Evolutionary conservation across 2,113 vertebrate genomes (phyloP), one percentile per base, ranked within the genome.

Genomic region (Sinocyclocheilus rhinocerous): DNA sequence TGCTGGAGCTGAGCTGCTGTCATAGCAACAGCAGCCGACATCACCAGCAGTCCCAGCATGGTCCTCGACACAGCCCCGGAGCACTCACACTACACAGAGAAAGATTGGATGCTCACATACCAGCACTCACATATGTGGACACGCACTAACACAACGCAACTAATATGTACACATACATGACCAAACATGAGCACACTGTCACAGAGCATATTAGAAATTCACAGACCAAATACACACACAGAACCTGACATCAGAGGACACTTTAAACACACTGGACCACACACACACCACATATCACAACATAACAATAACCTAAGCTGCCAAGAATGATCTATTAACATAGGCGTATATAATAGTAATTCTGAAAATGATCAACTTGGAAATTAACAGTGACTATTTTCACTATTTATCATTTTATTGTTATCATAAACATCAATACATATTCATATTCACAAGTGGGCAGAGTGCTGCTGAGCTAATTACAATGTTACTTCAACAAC

Each of bases 11-110:
- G 91, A 91, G 92, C 90, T 91, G 97, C 96, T 96, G 95, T 96
- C 97, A 98, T 98, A 95, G 97, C 97, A 98, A 98, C 97, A 90
- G 94, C 94, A 95, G 94, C 93, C 92, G 96, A 93, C 95, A 94
- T 95, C 96, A 95, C 93, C 93, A 83, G 95, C 90, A 91, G 89
- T 94, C 96, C 96, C 96, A 96, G 97, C 95, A 94, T 91, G 94
- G 94, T 95, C 92, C 95, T 93, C 87, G 69, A 86, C 88, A 86
- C 78, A 88, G 90, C 89, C 87, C 88, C 84, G 88, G 87, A 90
- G 88, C 88, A 67, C 75, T 88, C 84, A 39, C 82, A 85, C 91
- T 90, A 92, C 90, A 90, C 86, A 90, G 89, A 92, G 89, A 89
- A 91, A 91, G 91, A 90, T 91, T 92, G 87, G 88, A 92, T 88